Percentiles rank a stretch among this genome's conserved stretches.
phyloP scores from a whole-genome alignment of 2,113 vertebrate genomes.

The Mustelus asterias region DNA sequence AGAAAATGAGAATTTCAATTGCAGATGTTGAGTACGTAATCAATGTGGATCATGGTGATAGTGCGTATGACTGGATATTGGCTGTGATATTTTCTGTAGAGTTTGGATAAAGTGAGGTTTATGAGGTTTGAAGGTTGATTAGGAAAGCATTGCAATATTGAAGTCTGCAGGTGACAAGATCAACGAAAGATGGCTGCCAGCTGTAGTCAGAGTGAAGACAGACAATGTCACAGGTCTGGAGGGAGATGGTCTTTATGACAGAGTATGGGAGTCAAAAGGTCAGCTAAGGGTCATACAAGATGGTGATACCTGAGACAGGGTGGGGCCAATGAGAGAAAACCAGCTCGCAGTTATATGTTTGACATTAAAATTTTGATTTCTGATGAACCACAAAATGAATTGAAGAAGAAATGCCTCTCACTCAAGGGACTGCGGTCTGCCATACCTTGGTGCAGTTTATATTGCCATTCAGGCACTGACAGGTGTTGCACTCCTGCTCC shows the following conservation, averaged over 20 bases:
- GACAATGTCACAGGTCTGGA: not conserved
- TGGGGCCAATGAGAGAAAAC: not conserved
- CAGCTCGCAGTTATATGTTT: not conserved
- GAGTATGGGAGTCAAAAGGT: not conserved
- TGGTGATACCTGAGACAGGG: not conserved
- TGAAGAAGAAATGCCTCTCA: not conserved
- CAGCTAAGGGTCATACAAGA: not conserved
- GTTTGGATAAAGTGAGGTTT: not conserved
- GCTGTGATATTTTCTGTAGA: not conserved
- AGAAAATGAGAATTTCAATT: not conserved
- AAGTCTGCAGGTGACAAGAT: not conserved
- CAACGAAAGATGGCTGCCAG: not conserved
- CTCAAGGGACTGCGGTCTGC: not conserved
- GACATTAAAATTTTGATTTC: not conserved
- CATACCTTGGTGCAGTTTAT: constrained; percentile 82
- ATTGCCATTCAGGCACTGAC: constrained; percentile 72
- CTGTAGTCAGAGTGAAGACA: not conserved
- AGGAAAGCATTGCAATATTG: too few relatives aligned
- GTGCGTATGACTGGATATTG: not conserved
- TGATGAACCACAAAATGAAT: not conserved
- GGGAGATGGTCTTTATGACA: too few relatives aligned
- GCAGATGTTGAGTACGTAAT: not conserved
- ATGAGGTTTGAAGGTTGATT: too few relatives aligned
- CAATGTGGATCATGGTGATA: not conserved
- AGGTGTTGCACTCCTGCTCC: constrained; percentile 84